A percentile compares a stretch with the other conserved stretches of the same genome.
Conservation (phyloP, 2,888 invertebrate genomes). For the Drosophila conformis region DNA sequence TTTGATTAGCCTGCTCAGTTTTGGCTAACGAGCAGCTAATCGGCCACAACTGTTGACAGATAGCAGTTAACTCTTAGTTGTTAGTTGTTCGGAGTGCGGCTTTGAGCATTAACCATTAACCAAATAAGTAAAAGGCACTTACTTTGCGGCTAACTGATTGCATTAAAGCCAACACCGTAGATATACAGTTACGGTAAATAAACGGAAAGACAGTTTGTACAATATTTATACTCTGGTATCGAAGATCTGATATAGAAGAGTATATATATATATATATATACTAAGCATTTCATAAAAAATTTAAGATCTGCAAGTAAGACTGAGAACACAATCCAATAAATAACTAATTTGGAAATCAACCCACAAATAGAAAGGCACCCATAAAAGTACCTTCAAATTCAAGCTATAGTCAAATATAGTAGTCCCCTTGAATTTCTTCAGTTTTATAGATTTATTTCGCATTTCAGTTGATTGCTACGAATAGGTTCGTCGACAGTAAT, state of each 20-base stretch:
- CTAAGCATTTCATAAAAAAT: not conserved
- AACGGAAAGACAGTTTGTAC: no score
- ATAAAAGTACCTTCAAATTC: not conserved
- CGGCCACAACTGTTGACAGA: conserved; percentile 10
- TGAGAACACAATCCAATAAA: not conserved
- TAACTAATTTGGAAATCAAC: not conserved
- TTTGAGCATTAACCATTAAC: not conserved
- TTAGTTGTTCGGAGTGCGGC: not conserved
- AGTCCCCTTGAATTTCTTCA: conserved; percentile 8
- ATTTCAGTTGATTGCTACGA: conserved; percentile 47
- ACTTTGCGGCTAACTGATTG: not conserved
- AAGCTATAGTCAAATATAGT: not conserved
- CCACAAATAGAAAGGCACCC: not conserved
- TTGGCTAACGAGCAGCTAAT: conserved; percentile 67
- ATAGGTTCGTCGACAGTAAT: conserved; percentile 34
- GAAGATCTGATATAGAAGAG: no score
- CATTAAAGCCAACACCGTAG: no score
- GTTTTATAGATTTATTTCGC: conserved; percentile 65
- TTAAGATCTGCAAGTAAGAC: not conserved
- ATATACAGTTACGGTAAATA: no score
- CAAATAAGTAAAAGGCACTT: conserved; percentile 6
- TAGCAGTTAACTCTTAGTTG: not conserved
- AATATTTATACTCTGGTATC: no score
- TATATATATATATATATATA: no score
- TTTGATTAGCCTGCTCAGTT: conserved; percentile 36